A percentile compares a stretch with the other conserved stretches of the same genome.
Conservation (phyloP, 2,888 invertebrate species). For the Drosophila algonquin region DNA sequence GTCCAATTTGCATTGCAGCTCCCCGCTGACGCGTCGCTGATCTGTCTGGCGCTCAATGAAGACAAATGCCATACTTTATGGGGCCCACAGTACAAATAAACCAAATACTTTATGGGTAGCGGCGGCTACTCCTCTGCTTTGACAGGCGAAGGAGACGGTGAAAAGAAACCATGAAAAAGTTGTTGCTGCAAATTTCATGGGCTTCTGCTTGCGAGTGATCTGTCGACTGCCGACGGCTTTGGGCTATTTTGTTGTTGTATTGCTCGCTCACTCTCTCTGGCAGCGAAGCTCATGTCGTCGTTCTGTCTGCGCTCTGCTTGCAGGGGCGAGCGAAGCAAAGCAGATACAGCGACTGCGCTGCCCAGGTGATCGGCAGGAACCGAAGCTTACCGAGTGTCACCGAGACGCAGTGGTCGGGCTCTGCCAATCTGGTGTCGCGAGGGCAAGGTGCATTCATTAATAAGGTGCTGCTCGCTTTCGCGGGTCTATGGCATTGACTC, state of each 20-base stretch:
- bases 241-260: too few relatives aligned
- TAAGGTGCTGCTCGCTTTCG: too few relatives aligned
- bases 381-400: too few relatives aligned
- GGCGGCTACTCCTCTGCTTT: neutral
- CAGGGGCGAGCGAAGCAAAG: neutral
- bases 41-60: neutral
- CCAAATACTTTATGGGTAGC: too few relatives aligned
- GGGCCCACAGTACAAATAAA: too few relatives aligned
- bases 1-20: neutral
- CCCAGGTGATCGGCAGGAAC: neutral
- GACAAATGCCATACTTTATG: too few relatives aligned
- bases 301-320: neutral
- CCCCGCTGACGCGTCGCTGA: neutral
- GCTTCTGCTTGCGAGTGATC: neutral
- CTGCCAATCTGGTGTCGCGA: too few relatives aligned
- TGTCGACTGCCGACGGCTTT: neutral
- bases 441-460: too few relatives aligned
- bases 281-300: neutral
- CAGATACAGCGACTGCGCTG: too few relatives aligned
- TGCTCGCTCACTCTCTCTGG: neutral
- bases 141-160: neutral
- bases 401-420: too few relatives aligned
- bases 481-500: too few relatives aligned
- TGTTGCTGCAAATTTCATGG: neutral
- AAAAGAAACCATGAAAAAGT: neutral